Evolutionary conservation across 2,888 invertebrate species (phyloP).

Genomic region (Spatulosminthurus flaviceps): DNA sequence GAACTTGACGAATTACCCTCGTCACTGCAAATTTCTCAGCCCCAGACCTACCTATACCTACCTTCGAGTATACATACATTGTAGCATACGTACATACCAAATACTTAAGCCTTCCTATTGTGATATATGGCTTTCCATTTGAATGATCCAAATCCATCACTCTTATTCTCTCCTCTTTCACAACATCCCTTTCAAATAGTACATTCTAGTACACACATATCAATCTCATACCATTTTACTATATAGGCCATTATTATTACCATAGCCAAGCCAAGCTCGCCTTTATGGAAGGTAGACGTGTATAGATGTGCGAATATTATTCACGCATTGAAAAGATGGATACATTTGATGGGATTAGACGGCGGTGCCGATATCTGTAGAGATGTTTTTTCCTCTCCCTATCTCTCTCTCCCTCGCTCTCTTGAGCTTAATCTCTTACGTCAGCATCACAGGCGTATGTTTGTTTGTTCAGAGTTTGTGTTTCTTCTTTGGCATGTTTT

Average conservation of each 20-base stretch:
- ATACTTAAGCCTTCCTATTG: neutral
- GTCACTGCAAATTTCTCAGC: neutral
- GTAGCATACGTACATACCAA: neutral
- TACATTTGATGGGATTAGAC: neutral
- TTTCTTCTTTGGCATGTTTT: neutral
- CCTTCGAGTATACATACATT: neutral
- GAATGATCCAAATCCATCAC: too few relatives aligned
- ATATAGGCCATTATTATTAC: too few relatives aligned
- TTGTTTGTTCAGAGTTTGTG: conserved; percentile 6
- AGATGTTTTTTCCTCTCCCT: neutral
- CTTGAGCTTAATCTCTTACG: conserved; percentile 4
- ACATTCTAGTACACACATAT: too few relatives aligned
- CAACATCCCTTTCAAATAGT: too few relatives aligned
- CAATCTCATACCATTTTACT: too few relatives aligned
- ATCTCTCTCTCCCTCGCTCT: too few relatives aligned
- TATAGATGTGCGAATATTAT: conserved; percentile 8
- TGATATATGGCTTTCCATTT: too few relatives aligned
- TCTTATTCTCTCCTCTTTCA: too few relatives aligned
- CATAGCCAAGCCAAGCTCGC: too few relatives aligned
- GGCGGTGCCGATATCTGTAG: neutral
- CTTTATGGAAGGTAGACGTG: too few relatives aligned
- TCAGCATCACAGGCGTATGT: neutral
- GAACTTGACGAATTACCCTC: conserved; percentile 16
- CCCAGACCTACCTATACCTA: too few relatives aligned
- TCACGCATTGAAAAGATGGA: neutral